A percentile compares a stretch with the other conserved stretches of the same genome.
Conservation (phyloP, 2,888 invertebrate species). For the Epinotia brunnichana region DNA sequence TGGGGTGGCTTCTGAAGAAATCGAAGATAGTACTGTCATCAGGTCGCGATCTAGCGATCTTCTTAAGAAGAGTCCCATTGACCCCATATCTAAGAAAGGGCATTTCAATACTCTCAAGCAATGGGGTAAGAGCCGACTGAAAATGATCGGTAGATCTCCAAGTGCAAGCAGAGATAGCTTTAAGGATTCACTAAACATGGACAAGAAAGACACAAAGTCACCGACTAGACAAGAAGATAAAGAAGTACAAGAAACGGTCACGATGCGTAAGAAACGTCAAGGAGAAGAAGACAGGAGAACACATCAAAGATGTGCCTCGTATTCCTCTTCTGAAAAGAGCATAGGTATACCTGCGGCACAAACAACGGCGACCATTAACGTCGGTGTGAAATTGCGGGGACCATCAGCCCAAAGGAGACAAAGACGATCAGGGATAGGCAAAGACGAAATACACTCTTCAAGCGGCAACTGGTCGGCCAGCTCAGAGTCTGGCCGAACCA, state of each 20-base stretch:
- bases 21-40: conserved; percentile 82
- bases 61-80: conserved; percentile 87
- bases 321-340: conserved; percentile 90
- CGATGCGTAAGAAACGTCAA: conserved; percentile 84
- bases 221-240: conserved; percentile 80
- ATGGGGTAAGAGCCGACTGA: conserved; percentile 92
- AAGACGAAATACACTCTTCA: conserved; percentile 94
- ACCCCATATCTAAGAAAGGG: conserved; percentile 82
- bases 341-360: conserved; percentile 83
- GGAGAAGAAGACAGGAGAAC: conserved; percentile 86
- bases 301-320: conserved; percentile 91
- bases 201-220: conserved; percentile 74
- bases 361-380: conserved; percentile 82
- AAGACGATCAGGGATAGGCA: conserved; percentile 86
- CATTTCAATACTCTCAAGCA: conserved; percentile 92
- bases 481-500: conserved; percentile 93
- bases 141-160: conserved; percentile 87
- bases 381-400: conserved; percentile 89
- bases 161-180: conserved; percentile 82
- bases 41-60: conserved; percentile 91
- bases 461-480: conserved; percentile 98
- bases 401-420: conserved; percentile 88
- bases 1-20: conserved; percentile 81
- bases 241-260: conserved; percentile 87
- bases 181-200: conserved; percentile 70